Conservation (phyloP, 2,888 invertebrate genomes). For the Prosopocoilus inquinatus region DNA sequence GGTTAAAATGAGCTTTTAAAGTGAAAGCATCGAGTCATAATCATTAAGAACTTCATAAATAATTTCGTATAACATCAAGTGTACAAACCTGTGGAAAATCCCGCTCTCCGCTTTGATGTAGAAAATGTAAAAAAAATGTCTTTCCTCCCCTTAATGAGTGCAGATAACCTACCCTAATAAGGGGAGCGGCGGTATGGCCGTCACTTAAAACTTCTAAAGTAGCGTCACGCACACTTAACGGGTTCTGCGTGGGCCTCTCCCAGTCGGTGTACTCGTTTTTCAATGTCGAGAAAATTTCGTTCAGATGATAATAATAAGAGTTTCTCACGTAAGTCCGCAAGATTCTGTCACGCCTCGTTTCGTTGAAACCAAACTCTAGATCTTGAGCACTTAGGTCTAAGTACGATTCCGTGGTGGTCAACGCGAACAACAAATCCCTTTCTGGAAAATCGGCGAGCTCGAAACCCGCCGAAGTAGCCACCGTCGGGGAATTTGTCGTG, state of each 20-base stretch:
- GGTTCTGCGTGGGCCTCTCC: constrained; percentile 85
- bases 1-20: background rate
- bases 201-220: constrained; percentile 87
- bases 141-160: constrained; percentile 77
- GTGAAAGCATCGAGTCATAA: background rate
- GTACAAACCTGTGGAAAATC: constrained; percentile 69
- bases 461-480: constrained; percentile 71
- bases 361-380: constrained; percentile 89
- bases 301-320: constrained; percentile 91
- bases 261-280: constrained; percentile 95
- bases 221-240: constrained; percentile 80
- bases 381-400: constrained; percentile 79
- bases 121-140: constrained; percentile 86
- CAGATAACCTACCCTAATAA: constrained; percentile 75
- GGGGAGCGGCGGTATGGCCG: constrained; percentile 85
- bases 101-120: constrained; percentile 79
- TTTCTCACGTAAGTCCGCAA: constrained; percentile 91
- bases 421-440: constrained; percentile 79
- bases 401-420: constrained; percentile 81
- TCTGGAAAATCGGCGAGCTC: constrained; percentile 81
- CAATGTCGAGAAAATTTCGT: constrained; percentile 91
- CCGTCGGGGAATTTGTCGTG: constrained; percentile 59
- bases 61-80: too few relatives aligned
- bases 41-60: too few relatives aligned
- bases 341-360: constrained; percentile 81